Evolutionary conservation across 2,888 invertebrate species (phyloP).

Genomic region (Coleophora deauratella): DNA sequence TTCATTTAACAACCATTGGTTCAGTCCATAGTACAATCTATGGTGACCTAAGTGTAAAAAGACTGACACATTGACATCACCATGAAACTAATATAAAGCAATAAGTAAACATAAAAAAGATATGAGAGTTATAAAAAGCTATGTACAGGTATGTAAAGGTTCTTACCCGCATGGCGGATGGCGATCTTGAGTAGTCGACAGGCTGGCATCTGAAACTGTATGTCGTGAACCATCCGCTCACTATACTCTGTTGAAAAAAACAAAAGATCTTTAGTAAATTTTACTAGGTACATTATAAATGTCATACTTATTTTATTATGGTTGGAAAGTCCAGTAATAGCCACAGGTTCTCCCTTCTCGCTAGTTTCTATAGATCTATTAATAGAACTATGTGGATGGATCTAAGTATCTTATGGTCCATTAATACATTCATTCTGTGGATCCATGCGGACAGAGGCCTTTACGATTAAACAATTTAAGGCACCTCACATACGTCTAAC

Average conservation of each 20-base stretch:
- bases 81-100: neutral
- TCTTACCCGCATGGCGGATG: constrained; percentile 80
- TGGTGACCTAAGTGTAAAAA: neutral
- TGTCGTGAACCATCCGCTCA: constrained; percentile 84
- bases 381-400: no score
- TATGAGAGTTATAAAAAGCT: neutral
- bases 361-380: no score
- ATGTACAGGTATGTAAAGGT: constrained; percentile 6
- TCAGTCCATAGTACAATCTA: no score
- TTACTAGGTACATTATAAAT: no score
- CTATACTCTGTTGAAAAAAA: constrained; percentile 66
- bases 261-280: neutral
- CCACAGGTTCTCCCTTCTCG: no score
- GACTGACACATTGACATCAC: no score
- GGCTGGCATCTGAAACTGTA: constrained; percentile 91
- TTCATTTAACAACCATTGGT: no score
- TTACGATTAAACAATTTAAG: neutral
- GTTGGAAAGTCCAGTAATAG: no score
- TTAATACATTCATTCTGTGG: no score
- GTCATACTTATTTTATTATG: no score
- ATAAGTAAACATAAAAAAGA: neutral
- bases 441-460: neutral
- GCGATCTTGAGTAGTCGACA: constrained; percentile 86
- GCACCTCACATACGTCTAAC: no score
- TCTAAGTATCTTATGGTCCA: no score